phyloP scores from a whole-genome alignment of 2,113 vertebrate genomes.

The Aspiorhynchus laticeps region DNA sequence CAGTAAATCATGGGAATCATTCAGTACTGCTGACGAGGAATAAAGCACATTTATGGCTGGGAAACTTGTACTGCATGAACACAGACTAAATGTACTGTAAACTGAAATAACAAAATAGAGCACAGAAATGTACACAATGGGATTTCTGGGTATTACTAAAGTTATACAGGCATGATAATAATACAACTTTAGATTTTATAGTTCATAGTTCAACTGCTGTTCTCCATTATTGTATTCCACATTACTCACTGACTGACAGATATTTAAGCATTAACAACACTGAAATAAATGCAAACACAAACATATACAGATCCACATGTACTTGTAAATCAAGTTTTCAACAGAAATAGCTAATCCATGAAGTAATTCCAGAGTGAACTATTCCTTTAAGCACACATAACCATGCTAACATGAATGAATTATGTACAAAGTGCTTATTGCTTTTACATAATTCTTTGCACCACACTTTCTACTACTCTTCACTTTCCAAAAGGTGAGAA shows the following conservation, averaged over 20 bases:
- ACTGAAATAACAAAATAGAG: not conserved
- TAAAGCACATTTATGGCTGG: not conserved
- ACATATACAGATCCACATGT: not conserved
- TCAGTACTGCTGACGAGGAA: not conserved
- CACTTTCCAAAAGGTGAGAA: not conserved
- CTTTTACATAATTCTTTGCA: not conserved
- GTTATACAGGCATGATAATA: not conserved
- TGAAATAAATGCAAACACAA: not conserved
- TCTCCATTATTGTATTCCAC: not conserved
- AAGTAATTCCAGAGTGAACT: not conserved
- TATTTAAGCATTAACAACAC: not conserved
- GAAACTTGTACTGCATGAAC: not conserved
- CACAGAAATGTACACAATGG: constrained; percentile 1
- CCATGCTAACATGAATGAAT: not conserved
- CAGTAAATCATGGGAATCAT: not conserved
- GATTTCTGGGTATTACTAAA: not conserved
- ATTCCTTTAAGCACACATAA: not conserved
- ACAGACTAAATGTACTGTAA: not conserved
- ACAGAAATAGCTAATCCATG: not conserved
- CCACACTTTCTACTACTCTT: not conserved
- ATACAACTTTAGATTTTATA: not conserved
- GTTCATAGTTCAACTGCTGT: not conserved
- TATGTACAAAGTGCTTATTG: not conserved
- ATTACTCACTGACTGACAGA: not conserved
- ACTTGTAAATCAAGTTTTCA: not conserved